Percentiles rank a stretch among this genome's conserved stretches.
These are phyloP conservation scores for Phrynocephalus vlangalii DNA, from an alignment of 2,797 vertebrate species.

Conservation along the genomic window DNA sequence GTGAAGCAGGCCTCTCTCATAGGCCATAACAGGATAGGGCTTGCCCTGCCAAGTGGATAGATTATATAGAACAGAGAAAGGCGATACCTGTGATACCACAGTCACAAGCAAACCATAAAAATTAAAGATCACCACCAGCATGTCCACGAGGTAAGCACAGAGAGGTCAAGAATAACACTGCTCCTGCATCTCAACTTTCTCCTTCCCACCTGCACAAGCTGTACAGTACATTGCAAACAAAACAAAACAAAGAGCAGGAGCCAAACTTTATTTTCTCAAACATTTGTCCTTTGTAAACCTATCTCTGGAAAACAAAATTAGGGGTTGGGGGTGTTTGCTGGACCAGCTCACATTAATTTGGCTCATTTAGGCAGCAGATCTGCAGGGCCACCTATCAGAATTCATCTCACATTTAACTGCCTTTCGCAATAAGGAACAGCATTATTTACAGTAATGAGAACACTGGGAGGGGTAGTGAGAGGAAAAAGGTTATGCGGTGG, in stretches of 20 bases:
- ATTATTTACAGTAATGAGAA: constrained; percentile 65
- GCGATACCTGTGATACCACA: too few species aligned
- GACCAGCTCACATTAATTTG: fast-evolving
- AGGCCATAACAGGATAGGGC: too few species aligned
- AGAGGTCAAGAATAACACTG: too few species aligned
- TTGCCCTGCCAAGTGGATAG: too few species aligned
- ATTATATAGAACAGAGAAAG: too few species aligned
- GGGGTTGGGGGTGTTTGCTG: fast-evolving
- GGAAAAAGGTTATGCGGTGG: constrained; percentile 18
- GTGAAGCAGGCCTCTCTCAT: too few species aligned
- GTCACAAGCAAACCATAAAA: too few species aligned
- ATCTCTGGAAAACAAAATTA: not conserved
- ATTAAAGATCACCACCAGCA: too few species aligned
- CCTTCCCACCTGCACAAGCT: too few species aligned
- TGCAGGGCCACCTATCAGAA: constrained; percentile 8
- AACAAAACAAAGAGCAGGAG: not conserved
- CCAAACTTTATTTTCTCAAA: not conserved
- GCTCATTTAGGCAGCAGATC: constrained; percentile 35
- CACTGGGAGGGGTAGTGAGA: constrained; percentile 54
- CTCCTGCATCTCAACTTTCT: too few species aligned
- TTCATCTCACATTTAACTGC: constrained; percentile 36
- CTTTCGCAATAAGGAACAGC: constrained; percentile 53
- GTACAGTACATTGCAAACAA: too few species aligned
- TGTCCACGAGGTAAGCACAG: too few species aligned
- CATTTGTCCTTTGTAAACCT: not conserved